These are phyloP conservation scores for Chaetoderma sp. DNA, from an alignment of 2,888 invertebrate genomes.

Conservation along the genomic window DNA sequence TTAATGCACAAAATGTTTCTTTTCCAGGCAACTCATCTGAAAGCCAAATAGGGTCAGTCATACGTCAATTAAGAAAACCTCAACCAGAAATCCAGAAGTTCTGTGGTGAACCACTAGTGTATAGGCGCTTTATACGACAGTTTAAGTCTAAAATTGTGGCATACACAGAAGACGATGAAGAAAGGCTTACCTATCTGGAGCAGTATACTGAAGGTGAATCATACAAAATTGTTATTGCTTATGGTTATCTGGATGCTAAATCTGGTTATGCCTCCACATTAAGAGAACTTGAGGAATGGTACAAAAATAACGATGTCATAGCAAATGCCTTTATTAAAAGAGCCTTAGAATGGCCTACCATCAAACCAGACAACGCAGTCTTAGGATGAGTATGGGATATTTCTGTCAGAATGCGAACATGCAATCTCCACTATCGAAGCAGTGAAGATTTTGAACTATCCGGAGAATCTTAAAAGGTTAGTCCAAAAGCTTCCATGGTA, in stretches of 20 bases:
- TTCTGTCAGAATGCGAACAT: conserved; percentile 17
- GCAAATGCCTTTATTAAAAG: conserved; percentile 21
- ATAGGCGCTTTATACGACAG: conserved; percentile 6
- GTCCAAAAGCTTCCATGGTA: conserved; percentile 11
- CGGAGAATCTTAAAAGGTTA: conserved; percentile 13
- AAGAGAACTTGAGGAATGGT: conserved; percentile 15
- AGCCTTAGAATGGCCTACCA: conserved; percentile 17
- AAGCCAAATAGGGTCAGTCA: background rate
- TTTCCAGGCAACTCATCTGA: no score
- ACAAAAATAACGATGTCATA: conserved; percentile 12
- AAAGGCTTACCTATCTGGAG: conserved; percentile 23
- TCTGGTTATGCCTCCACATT: conserved; percentile 17
- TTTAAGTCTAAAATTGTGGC: conserved; percentile 8
- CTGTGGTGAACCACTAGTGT: background rate
- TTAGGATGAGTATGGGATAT: conserved; percentile 19
- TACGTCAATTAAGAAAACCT: conserved; percentile 2
- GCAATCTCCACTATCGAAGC: conserved; percentile 9
- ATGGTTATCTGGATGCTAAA: conserved; percentile 9
- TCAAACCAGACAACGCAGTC: conserved; percentile 15
- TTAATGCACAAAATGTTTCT: no score
- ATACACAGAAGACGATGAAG: conserved; percentile 10
- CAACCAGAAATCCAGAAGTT: conserved; percentile 1
- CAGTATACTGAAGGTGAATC: conserved; percentile 24
- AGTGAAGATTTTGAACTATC: conserved; percentile 10
- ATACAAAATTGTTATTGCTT: conserved; percentile 17